Base-by-base conservation (phyloP, 1,140 invertebrate species). In the Tetragnatha versicolor region DNA sequence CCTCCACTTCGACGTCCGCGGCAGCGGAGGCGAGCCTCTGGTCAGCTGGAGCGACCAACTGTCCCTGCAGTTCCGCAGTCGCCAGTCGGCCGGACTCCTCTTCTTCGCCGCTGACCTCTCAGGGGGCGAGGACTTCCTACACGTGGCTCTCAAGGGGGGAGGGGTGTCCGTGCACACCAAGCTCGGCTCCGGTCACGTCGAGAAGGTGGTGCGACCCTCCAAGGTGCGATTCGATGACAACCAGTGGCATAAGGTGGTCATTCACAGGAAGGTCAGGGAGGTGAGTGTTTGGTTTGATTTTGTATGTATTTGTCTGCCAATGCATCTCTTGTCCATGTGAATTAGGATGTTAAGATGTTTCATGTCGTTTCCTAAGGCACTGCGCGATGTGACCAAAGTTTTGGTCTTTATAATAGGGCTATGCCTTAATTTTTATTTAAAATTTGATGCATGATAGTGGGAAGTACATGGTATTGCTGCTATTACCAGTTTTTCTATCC, bases 221-320 rank as follows among this genome's bases (percentile, higher is more conserved):
- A 92, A 91, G 85, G 89, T 95, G 5, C 90, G 96, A 29, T 98
- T 98, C 85, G 96, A 98, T 85, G 97, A 98, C 87, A 96, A 98
- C 87, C 93, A 96, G 84, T 98, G 96, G 96, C 97, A 99, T 86
- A 94, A 94, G 85, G 91, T 99, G 37, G 91, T 92, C 61, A 92
- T 98, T 0, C 91, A 95, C 83, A 87, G 95, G 53, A 90, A 92
- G 83, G 93, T 96, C 65, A 93, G 94, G 86, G 93, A 96, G 90
- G 95, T 97, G 86, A 89, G 87, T 70, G 20, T 17, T 12, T 0
- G 0, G n/a, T 3, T 7, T 63, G 14, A 31, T 12, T 5, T 17
- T 53, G 49, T 53, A n/a, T n/a, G n/a, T n/a, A n/a, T n/a, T n/a
- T n/a, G n/a, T n/a, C n/a, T n/a, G n/a, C n/a, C n/a, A n/a, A n/a